Evolutionary conservation across 2,888 invertebrate species (phyloP), one percentile per base, ranked within the genome.

Genomic region (Tipula vernalis): DNA sequence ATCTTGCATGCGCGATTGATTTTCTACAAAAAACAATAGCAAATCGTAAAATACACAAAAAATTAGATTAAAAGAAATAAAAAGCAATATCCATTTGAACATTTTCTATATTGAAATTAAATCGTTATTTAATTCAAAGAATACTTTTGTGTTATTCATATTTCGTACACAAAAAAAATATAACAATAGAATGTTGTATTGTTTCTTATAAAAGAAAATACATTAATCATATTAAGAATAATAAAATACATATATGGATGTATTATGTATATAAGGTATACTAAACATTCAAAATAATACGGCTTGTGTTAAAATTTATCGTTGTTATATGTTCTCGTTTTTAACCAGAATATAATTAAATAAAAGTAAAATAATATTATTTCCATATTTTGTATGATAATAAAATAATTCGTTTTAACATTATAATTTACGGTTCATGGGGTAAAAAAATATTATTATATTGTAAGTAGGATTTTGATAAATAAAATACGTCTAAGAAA

Each of bases 331-430:
- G 71, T 71, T 18, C 71, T 71, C 71, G 28, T 71, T 71, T 71
- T 71, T 71, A 71, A 71, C 71, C 71, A 71, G 71, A 71, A 71
- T 71, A 71, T 71, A 71, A 71, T 71, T 71, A 71, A 71, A 71
- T 71, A 71, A 71, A 71, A 71, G 28, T 71, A 28, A 71, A 71
- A 71, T 71, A 71, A 71, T 71, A 71, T 57, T 57, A 57, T 71
- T 71, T 71, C 28, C 28, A 71, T 71, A 71, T 71, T 71, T 71
- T 71, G 71, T 71, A 10, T 71, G 28, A 71, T 71, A 71, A 71
- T 71, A 71, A 71, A 28, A 71, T 71, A 71, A 71, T 71, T 71
- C 71, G 28, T 18, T 71, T 28, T 71, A 71, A 28, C 28, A 28
- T 10, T 28, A 71, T 71, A 10, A 71, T 71, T 71, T 18, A 71